Conservation (phyloP, 2,888 invertebrate species). For the Lacanobia oleracea region DNA sequence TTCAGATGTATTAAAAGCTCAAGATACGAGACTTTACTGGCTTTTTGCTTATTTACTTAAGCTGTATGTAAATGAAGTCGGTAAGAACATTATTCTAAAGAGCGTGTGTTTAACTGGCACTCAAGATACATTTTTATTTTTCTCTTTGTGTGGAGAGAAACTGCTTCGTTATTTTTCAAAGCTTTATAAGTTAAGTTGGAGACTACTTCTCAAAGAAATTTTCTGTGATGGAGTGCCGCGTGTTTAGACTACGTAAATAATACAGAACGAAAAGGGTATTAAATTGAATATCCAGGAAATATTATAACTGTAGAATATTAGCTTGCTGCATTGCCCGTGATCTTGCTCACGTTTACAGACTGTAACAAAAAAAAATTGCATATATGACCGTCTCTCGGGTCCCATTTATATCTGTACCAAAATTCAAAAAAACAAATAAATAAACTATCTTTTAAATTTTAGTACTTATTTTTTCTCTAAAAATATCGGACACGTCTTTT, state of each 20-base stretch:
- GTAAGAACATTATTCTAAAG: conserved; percentile 55
- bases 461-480: too few species aligned
- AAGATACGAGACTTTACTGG: conserved; percentile 46
- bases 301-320: too few species aligned
- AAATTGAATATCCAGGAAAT: too few species aligned
- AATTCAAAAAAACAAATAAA: too few species aligned
- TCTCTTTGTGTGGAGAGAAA: conserved; percentile 42
- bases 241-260: conserved; percentile 1
- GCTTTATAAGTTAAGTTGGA: conserved; percentile 23
- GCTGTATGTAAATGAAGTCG: conserved; percentile 56
- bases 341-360: too few species aligned
- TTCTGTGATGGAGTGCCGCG: neutral
- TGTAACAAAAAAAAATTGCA: too few species aligned
- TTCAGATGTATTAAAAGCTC: conserved; percentile 45
- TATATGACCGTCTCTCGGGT: too few species aligned
- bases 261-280: neutral
- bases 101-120: conserved; percentile 44
- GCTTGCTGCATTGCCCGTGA: too few species aligned
- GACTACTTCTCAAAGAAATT: conserved; percentile 2
- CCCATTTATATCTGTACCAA: too few species aligned
- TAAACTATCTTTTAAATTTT: too few species aligned
- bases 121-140: conserved; percentile 50
- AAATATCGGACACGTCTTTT: too few species aligned
- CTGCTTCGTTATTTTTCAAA: conserved; percentile 48
- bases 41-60: conserved; percentile 61